A percentile compares a stretch with the other conserved stretches of the same genome.
Evolutionary conservation across 2,888 invertebrate genomes (phyloP).

Genomic region (Synergus umbraculus): DNA sequence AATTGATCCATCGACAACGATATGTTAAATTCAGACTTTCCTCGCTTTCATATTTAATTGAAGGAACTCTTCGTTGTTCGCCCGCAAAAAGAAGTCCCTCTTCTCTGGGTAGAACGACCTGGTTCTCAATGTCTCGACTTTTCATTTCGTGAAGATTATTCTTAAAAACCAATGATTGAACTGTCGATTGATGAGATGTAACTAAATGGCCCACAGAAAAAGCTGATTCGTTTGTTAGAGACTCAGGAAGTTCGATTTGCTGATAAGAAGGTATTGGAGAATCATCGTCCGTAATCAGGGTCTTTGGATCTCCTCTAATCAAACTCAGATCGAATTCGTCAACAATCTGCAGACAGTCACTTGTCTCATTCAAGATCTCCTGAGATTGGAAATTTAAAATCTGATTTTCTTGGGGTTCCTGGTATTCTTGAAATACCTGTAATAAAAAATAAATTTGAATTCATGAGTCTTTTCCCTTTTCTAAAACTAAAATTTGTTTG

Average conservation of each 20-base stretch:
- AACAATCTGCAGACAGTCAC: constrained; percentile 56
- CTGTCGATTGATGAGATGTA: constrained; percentile 57
- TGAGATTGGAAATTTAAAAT: constrained; percentile 20
- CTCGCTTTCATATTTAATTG: constrained; percentile 51
- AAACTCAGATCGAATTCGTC: constrained; percentile 74
- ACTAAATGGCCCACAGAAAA: constrained; percentile 72
- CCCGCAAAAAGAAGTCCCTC: constrained; percentile 67
- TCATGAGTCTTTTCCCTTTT: not conserved
- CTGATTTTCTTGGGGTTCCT: not conserved
- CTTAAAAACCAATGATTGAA: constrained; percentile 39
- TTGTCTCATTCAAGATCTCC: constrained; percentile 9
- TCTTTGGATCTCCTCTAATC: constrained; percentile 73
- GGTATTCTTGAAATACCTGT: constrained; percentile 23
- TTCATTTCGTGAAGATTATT: constrained; percentile 43
- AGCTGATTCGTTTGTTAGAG: constrained; percentile 47
- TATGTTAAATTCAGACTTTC: constrained; percentile 67
- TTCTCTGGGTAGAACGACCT: constrained; percentile 76
- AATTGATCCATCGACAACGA: constrained; percentile 92
- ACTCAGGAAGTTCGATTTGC: constrained; percentile 47
- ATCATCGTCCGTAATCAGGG: constrained; percentile 56
- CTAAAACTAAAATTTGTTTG: not conserved
- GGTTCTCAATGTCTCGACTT: constrained; percentile 69
- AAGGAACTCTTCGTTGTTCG: constrained; percentile 56
- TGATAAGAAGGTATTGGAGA: constrained; percentile 56
- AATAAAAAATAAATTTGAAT: constrained; percentile 39